Base-by-base conservation (phyloP, 1,140 invertebrate species). In the Musca vetustissima region DNA sequence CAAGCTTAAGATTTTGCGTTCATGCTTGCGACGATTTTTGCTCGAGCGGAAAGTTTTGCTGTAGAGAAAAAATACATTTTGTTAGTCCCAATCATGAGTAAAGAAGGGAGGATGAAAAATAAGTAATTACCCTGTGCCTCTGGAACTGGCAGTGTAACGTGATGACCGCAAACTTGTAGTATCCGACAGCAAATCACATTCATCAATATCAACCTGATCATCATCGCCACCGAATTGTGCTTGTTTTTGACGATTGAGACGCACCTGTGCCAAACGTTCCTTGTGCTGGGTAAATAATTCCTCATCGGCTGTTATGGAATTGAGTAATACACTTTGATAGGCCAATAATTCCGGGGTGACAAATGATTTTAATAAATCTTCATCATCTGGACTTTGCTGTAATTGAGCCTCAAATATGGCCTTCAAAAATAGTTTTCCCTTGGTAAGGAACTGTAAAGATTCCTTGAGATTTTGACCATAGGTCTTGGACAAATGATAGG, bases 11-110 rank as follows among this genome's bases (percentile, higher is more conserved):
- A 94, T 86, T 82, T 96, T 97, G 67, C 91, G 87, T 81, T 94
- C 91, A 69, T 91, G 89, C 83, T 96, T 96, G 73, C 92, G 87
- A 52, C 89, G 85, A 82, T 92, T 94, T 83, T 92, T 93, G 75
- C 88, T 90, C 6, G 91, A 92, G 68, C 88, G 86, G 73, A 87
- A 90, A 67, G 86, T 89, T 78, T 83, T 83, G 32, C 79, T 81
- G 19, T 19, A 53, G 47, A 70, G 48, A 11, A 69, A 70, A 61
- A 28, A 22, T 36, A 70, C 68, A 22, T 48, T 49, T n/a, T 32
- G 61, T 66, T n/a, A 61, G 17, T 22, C 11, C 9, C 19, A 28
- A 57, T 22, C 4, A 53, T 22, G 22, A 22, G 1, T 25, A 57
- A 47, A 70, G 53, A 71, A n/a, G n/a, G n/a, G n/a, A n/a, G 64